Conservation (phyloP, 2,113 vertebrate genomes). For the Phylloscopus trochiloides region DNA sequence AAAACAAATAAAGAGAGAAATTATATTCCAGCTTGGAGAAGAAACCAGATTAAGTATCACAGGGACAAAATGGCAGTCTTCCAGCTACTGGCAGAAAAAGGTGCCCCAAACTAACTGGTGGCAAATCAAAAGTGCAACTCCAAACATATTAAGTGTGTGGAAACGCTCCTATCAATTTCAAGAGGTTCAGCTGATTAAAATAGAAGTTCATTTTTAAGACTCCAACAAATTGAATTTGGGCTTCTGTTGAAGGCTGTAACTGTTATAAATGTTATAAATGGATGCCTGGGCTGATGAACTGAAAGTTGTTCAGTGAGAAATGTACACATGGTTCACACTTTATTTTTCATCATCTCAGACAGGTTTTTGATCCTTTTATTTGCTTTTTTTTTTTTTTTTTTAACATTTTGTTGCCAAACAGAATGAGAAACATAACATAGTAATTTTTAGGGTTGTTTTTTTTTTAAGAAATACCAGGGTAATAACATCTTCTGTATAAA, state of each 20-base stretch:
- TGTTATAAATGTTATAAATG: not conserved
- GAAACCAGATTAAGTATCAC: not conserved
- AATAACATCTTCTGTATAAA: not conserved
- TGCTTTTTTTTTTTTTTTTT: not conserved
- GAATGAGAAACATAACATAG: not conserved
- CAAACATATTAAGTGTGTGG: not conserved
- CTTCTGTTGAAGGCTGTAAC: not conserved
- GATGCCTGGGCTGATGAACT: not conserved
- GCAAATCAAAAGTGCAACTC: not conserved
- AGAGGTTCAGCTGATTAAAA: not conserved
- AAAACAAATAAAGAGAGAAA: not conserved
- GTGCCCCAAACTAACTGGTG: not conserved
- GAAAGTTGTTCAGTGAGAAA: not conserved
- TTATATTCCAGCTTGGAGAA: not conserved
- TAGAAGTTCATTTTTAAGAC: not conserved
- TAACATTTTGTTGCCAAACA: not conserved
- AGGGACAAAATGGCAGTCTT: not conserved
- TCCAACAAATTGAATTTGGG: not conserved
- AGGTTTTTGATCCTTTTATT: not conserved
- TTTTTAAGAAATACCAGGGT: not conserved
- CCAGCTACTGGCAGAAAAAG: not conserved
- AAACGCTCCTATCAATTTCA: not conserved
- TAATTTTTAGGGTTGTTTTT: too few relatives aligned
- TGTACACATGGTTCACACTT: not conserved
- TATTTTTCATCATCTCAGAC: not conserved